phyloP scores from a whole-genome alignment of 2,797 vertebrate species.

The Bradypodion ventrale region DNA sequence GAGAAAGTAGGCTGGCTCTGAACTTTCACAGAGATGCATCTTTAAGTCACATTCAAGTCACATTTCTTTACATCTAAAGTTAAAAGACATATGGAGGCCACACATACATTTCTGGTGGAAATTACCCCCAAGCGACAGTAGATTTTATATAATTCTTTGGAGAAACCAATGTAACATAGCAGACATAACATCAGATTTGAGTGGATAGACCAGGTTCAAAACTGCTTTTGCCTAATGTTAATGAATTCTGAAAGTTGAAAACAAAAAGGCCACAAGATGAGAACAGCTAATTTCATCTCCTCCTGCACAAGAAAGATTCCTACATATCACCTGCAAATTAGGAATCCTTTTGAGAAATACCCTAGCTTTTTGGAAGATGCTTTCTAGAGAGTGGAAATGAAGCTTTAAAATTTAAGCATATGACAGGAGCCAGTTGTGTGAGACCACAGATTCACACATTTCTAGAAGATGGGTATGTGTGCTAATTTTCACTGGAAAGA shows the following conservation, averaged over 20 bases:
- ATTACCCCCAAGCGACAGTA: no score
- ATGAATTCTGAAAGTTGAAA: no score
- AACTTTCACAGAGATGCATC: background rate
- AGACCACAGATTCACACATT: background rate
- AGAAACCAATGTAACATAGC: background rate
- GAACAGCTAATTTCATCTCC: background rate
- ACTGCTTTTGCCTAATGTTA: no score
- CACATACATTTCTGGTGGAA: background rate
- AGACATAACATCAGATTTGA: background rate
- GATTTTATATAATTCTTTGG: background rate
- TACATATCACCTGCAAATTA: no score
- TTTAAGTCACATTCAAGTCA: background rate
- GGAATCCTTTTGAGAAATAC: background rate
- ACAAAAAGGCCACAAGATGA: background rate
- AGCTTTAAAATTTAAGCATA: background rate
- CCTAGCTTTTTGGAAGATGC: background rate
- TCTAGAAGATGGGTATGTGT: no score
- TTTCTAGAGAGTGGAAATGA: background rate
- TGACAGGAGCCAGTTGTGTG: background rate
- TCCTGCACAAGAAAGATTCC: background rate
- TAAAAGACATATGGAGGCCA: background rate
- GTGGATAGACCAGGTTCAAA: no score
- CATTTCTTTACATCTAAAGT: background rate
- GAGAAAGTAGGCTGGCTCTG: no score
- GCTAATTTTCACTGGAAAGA: background rate